phyloP scores from a whole-genome alignment of 2,888 invertebrate genomes.

The Epirrita christyi region DNA sequence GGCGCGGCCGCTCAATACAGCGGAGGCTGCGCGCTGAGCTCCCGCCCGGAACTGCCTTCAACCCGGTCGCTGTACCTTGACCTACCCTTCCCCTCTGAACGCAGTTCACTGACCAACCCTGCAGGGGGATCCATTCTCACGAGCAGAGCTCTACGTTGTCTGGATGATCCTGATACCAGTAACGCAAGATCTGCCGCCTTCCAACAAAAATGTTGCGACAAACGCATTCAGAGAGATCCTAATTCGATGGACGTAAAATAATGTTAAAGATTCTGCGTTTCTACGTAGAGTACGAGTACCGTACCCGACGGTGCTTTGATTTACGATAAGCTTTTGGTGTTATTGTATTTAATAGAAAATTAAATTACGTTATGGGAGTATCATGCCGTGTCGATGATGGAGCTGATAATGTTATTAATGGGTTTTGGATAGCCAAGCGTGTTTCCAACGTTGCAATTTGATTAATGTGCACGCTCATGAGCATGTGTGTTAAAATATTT shows the following conservation, averaged over 20 bases:
- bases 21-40: constrained; percentile 74
- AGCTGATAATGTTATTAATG: constrained; percentile 40
- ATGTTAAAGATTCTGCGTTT: constrained; percentile 57
- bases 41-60: constrained; percentile 54
- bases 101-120: constrained; percentile 46
- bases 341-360: constrained; percentile 42
- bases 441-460: constrained; percentile 32
- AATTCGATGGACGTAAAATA: constrained; percentile 55
- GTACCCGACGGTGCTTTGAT: constrained; percentile 55
- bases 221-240: constrained; percentile 52
- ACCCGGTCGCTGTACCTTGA: constrained; percentile 55
- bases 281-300: constrained; percentile 46
- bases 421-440: constrained; percentile 32
- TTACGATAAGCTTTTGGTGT: constrained; percentile 57
- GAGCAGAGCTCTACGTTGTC: constrained; percentile 52
- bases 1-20: constrained; percentile 73
- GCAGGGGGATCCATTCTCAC: constrained; percentile 41
- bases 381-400: constrained; percentile 38
- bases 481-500: constrained; percentile 1
- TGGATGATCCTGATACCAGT: constrained; percentile 56
- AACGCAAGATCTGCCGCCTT: constrained; percentile 52
- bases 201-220: constrained; percentile 52
- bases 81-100: constrained; percentile 47
- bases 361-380: constrained; percentile 37
- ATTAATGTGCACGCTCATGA: constrained; percentile 28